Base-by-base conservation (phyloP, 2,797 vertebrate species). In the Cryptoprocta ferox region DNA sequence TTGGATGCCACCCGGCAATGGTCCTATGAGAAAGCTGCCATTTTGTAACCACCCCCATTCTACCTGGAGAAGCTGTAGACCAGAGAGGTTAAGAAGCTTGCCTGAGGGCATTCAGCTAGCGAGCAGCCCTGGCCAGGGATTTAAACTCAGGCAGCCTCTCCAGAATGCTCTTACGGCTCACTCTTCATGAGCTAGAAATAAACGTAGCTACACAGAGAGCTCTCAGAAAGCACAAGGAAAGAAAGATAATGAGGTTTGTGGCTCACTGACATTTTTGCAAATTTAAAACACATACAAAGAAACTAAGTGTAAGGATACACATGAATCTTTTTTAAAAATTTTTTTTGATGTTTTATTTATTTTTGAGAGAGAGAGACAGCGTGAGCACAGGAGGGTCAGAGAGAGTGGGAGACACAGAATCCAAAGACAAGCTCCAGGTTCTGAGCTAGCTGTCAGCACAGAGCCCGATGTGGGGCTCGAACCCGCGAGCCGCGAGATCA, bases 291-390 rank as follows among this genome's bases (percentile, higher is more conserved):
- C 56, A 45, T 28, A 68, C 9, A 56, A 42, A 70, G 37, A 75
- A 76, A 53, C 48, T 32, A 14, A 59, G 81, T 81, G 92, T 26
- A 63, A 87, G 32, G 63, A 76, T 79, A 80, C n/a, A 48, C 48
- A 70, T 18, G 89, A 37, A 39, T 95, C 82, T 96, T 75, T 45
- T 45, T 42, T n/a, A n/a, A n/a, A n/a, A n/a, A n/a, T n/a, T 42
- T 42, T 45, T 45, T 45, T 45, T 45, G 10, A 45, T 45, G 42
- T 45, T 45, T 45, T 45, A 45, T 45, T 45, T 45, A 45, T 45
- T 45, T 45, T 45, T 45, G 42, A 45, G 42, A 45, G 42, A 45
- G 42, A 45, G 42, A 45, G 7, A 45, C 7, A 45, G 42, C 2
- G 42, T 45, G 42, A 45, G 42, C 42, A 8, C 7, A 9, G 42